These are phyloP conservation scores for Scaptodrosophila lebanonensis DNA, from an alignment of 1,140 invertebrate genomes.

Conservation along the genomic window DNA sequence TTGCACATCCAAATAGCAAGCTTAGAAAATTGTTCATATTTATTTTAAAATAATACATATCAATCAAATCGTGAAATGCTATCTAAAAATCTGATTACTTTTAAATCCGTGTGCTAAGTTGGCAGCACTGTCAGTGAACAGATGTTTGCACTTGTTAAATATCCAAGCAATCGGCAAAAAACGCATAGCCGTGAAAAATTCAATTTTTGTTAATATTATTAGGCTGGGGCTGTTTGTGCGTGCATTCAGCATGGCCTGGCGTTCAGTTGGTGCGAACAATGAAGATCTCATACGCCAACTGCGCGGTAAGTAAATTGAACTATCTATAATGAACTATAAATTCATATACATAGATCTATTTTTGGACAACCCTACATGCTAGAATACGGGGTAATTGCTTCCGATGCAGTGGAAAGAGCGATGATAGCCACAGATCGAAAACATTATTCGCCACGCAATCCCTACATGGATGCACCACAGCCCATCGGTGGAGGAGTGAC, in stretches of 20 bases:
- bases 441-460: slow-evolving; percentile 80
- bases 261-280: slow-evolving; percentile 91
- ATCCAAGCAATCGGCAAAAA: slow-evolving; percentile 9
- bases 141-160: slow-evolving; percentile 6
- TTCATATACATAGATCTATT: slow-evolving; percentile 63
- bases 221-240: slow-evolving; percentile 48
- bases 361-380: too few relatives aligned
- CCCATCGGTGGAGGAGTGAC: slow-evolving; percentile 93
- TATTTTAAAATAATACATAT: too few relatives aligned
- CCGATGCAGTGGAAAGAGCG: slow-evolving; percentile 86
- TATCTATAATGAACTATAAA: slow-evolving; percentile 21
- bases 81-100: too few relatives aligned
- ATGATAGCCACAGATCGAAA: slow-evolving; percentile 93
- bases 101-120: not conserved
- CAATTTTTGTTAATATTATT: slow-evolving; percentile 23
- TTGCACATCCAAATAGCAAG: too few relatives aligned
- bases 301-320: slow-evolving; percentile 81
- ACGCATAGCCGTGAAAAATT: slow-evolving; percentile 15
- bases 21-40: too few relatives aligned
- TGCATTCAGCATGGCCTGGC: slow-evolving; percentile 81
- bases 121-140: slow-evolving; percentile 17
- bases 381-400: slow-evolving; percentile 92
- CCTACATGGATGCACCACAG: slow-evolving; percentile 94
- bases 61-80: too few relatives aligned
- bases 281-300: slow-evolving; percentile 90